These are phyloP conservation scores for Micoletzkya japonica DNA, from an alignment of 2,888 invertebrate genomes.

Conservation along the genomic window DNA sequence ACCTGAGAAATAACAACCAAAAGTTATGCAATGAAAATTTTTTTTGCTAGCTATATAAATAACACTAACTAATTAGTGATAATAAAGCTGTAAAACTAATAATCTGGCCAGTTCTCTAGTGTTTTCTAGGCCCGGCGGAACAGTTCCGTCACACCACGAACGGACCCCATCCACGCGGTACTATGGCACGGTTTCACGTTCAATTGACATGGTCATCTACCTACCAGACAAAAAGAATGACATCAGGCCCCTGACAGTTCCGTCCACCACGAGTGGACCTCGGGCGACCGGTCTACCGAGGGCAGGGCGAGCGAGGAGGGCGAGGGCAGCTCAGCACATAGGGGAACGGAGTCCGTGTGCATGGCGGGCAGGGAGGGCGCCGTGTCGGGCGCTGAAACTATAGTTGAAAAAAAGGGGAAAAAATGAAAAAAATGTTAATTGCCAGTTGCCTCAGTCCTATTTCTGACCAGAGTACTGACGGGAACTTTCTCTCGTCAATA, in stretches of 20 bases:
- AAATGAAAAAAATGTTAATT: not conserved
- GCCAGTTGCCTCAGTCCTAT: not conserved
- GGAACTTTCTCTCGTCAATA: too few relatives aligned
- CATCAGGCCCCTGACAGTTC: not conserved
- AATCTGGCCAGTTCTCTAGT: too few relatives aligned
- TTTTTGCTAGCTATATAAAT: too few relatives aligned
- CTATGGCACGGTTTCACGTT: not conserved
- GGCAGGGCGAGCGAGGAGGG: not conserved
- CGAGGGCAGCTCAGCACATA: not conserved
- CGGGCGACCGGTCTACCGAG: conserved; percentile 6
- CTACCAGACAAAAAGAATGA: not conserved
- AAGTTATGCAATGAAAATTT: too few relatives aligned
- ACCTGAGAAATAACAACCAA: too few relatives aligned
- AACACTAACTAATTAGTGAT: too few relatives aligned
- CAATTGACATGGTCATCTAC: not conserved
- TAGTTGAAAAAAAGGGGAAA: not conserved
- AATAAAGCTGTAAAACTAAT: too few relatives aligned
- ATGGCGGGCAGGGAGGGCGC: conserved; percentile 5
- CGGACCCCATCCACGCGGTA: too few relatives aligned
- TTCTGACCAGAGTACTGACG: too few relatives aligned
- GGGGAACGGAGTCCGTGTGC: not conserved
- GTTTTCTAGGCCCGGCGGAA: too few relatives aligned
- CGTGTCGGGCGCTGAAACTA: conserved; percentile 1
- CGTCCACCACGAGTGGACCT: conserved; percentile 26
- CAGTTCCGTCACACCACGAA: too few relatives aligned